Conservation (phyloP, 2,113 vertebrate genomes). For the Silurus asotus region DNA sequence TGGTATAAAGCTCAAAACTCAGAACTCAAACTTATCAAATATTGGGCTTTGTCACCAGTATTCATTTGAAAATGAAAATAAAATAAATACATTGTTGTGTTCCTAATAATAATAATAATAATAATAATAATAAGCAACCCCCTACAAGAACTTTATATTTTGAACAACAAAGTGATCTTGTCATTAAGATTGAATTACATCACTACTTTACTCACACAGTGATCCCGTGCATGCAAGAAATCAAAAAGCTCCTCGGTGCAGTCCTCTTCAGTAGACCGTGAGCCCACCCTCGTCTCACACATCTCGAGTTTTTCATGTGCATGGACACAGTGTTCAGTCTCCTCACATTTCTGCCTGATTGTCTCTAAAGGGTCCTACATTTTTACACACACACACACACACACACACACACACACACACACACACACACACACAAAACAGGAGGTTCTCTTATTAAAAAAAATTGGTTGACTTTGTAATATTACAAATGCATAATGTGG, state of each 20-base stretch:
- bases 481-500: too few species aligned
- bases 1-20: background rate
- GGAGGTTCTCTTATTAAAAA: slow-evolving; percentile 2
- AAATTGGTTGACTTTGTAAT: background rate
- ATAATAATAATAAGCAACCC: background rate
- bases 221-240: slow-evolving; percentile 92
- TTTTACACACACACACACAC: background rate
- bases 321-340: slow-evolving; percentile 81
- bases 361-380: slow-evolving; percentile 84
- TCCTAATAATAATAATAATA: background rate
- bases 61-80: background rate
- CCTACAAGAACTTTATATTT: background rate
- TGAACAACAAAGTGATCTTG: background rate
- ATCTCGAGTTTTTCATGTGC: slow-evolving; percentile 77
- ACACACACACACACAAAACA: background rate
- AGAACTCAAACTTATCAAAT: background rate
- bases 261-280: slow-evolving; percentile 84
- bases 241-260: slow-evolving; percentile 97
- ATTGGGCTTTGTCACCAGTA: background rate
- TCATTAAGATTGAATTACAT: background rate
- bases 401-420: background rate
- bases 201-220: slow-evolving; percentile 80
- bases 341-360: slow-evolving; percentile 82
- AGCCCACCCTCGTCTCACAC: slow-evolving; percentile 82
- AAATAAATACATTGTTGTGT: background rate